phyloP scores from a whole-genome alignment of 1,140 invertebrate species.

The Zophobas atratus region DNA sequence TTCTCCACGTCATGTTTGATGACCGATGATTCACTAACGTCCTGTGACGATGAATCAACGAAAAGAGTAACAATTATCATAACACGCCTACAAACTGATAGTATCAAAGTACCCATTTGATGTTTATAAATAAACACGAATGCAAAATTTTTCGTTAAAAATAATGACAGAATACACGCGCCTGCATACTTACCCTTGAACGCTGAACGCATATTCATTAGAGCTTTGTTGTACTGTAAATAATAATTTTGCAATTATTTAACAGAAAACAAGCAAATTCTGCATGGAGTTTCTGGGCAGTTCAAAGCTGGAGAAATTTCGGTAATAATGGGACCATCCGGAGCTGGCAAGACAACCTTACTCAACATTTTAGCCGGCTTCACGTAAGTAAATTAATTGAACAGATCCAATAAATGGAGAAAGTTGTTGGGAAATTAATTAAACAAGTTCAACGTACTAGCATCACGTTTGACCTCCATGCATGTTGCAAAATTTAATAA shows the following conservation, averaged over 20 bases:
- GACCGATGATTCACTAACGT: too few species aligned
- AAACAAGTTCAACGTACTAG: constrained; percentile 31
- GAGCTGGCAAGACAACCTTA: constrained; percentile 86
- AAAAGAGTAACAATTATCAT: too few species aligned
- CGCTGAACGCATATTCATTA: constrained; percentile 2
- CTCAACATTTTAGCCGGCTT: constrained; percentile 82
- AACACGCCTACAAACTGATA: too few species aligned
- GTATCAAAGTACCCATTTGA: too few species aligned
- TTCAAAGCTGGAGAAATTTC: constrained; percentile 84
- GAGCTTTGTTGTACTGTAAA: constrained; percentile 28
- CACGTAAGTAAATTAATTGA: constrained; percentile 69
- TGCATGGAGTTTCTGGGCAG: constrained; percentile 79
- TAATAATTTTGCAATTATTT: constrained; percentile 28
- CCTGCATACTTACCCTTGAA: constrained; percentile 21
- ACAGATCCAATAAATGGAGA: not conserved
- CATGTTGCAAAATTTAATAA: too few species aligned
- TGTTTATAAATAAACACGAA: too few species aligned
- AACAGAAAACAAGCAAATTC: constrained; percentile 69
- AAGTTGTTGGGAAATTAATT: not conserved
- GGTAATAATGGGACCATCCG: constrained; percentile 90
- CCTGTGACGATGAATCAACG: too few species aligned
- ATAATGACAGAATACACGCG: too few species aligned
- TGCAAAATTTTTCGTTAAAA: too few species aligned
- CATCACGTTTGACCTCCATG: not conserved
- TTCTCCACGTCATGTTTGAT: too few species aligned